These are phyloP conservation scores for Brachyhypopomus occidentalis DNA, from an alignment of 2,113 vertebrate genomes.

Conservation along the genomic window DNA sequence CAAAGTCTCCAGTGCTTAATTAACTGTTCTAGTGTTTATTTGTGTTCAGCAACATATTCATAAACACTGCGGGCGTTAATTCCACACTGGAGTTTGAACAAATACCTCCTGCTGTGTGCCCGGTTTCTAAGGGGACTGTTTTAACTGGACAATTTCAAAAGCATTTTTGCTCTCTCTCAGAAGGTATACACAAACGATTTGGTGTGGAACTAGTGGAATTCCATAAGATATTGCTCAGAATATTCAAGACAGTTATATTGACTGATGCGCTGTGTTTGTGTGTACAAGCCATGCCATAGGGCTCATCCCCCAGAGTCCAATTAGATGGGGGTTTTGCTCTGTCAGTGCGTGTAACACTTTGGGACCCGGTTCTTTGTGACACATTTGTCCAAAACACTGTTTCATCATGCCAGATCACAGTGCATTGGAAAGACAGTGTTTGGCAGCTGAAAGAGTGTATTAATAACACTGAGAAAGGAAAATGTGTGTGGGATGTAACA, in stretches of 20 bases:
- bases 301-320: constrained; percentile 12
- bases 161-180: no score
- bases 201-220: no score
- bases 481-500: constrained; percentile 25
- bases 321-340: constrained; percentile 6
- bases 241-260: not conserved
- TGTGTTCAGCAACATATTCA: no score
- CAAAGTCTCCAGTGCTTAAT: no score
- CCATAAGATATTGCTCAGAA: no score
- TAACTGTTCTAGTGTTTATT: not conserved
- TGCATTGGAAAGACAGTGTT: constrained; percentile 13
- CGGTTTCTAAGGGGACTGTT: no score
- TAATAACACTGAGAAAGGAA: constrained; percentile 44
- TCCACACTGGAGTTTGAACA: no score
- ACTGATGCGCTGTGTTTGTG: not conserved
- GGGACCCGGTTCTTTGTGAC: constrained; percentile 5
- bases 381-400: constrained; percentile 21
- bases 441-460: constrained; percentile 29
- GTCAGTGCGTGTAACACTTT: constrained; percentile 1
- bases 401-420: constrained; percentile 2
- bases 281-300: not conserved
- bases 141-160: no score
- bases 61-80: no score
- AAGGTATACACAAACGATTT: no score
- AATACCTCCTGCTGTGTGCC: no score